A percentile compares a stretch with the other conserved stretches of the same genome.
Evolutionary conservation across 2,113 vertebrate species (phyloP).

Genomic region (Stictonetta naevosa): DNA sequence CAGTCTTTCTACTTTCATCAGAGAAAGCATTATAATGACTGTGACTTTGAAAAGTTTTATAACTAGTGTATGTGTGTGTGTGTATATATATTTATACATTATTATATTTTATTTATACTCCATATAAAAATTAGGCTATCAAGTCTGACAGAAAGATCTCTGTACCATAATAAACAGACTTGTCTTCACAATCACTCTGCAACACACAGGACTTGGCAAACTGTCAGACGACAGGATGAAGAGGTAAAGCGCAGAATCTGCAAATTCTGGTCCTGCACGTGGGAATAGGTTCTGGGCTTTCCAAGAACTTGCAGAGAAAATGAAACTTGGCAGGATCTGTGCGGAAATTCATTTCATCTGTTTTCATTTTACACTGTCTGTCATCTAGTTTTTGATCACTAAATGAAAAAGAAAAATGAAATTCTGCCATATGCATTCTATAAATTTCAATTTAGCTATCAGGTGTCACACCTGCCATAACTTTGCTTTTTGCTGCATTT

Average conservation of each 20-base stretch:
- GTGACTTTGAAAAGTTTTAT: slow-evolving; percentile 35
- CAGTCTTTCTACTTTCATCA: slow-evolving; percentile 44
- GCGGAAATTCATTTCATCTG: slow-evolving; percentile 76
- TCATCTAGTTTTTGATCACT: slow-evolving; percentile 74
- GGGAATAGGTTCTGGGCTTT: slow-evolving; percentile 66
- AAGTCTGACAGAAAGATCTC: slow-evolving; percentile 21
- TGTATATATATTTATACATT: background rate
- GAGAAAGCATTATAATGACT: slow-evolving; percentile 25
- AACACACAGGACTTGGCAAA: background rate
- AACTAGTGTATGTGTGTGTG: background rate
- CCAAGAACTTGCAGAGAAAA: slow-evolving; percentile 71
- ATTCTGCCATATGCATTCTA: slow-evolving; percentile 73
- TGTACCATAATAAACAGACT: slow-evolving; percentile 12
- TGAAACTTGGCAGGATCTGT: slow-evolving; percentile 71
- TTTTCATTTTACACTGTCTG: slow-evolving; percentile 73
- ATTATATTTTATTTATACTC: slow-evolving; percentile 16
- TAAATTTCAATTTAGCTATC: slow-evolving; percentile 80
- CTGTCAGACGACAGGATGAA: slow-evolving; percentile 49
- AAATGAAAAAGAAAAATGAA: slow-evolving; percentile 76
- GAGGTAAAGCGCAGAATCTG: slow-evolving; percentile 67
- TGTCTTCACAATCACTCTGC: background rate
- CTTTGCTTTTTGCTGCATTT: slow-evolving; percentile 64
- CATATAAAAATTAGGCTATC: background rate
- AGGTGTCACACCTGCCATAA: slow-evolving; percentile 75
- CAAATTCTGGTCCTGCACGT: slow-evolving; percentile 41